Evolutionary conservation across 2,888 invertebrate species (phyloP).

Genomic region (Habroteleia sp.): DNA sequence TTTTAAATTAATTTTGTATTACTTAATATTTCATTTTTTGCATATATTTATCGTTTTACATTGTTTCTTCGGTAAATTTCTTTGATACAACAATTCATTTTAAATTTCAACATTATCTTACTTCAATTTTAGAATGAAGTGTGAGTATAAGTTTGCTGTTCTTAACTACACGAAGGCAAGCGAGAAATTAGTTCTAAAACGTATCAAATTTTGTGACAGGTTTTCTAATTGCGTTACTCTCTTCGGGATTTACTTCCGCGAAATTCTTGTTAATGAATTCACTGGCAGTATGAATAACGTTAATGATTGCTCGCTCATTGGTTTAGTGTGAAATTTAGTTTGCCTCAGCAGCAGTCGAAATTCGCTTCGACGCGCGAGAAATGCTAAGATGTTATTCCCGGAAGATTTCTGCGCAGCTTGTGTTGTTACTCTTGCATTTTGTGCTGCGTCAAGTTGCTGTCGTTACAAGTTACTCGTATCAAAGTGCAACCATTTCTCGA

Average conservation of each 20-base stretch:
- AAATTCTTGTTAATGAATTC: constrained; percentile 57
- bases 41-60: too few species aligned
- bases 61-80: too few species aligned
- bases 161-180: neutral
- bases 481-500: constrained; percentile 50
- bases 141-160: too few species aligned
- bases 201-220: neutral
- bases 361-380: constrained; percentile 64
- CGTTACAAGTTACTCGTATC: constrained; percentile 48
- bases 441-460: constrained; percentile 35
- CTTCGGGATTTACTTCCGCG: constrained; percentile 24
- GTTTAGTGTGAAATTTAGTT: constrained; percentile 59
- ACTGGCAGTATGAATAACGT: constrained; percentile 54
- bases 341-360: constrained; percentile 54
- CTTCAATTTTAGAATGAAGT: too few species aligned
- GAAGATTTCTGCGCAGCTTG: constrained; percentile 55
- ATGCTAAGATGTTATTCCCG: constrained; percentile 57
- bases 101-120: too few species aligned
- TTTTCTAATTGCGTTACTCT: constrained; percentile 44
- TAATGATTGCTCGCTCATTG: constrained; percentile 56
- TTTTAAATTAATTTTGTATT: too few species aligned
- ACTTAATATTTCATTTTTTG: too few species aligned
- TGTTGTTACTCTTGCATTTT: constrained; percentile 44
- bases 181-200: neutral
- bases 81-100: too few species aligned